Conservation (phyloP, 2,888 invertebrate genomes). For the Orthosia incerta region DNA sequence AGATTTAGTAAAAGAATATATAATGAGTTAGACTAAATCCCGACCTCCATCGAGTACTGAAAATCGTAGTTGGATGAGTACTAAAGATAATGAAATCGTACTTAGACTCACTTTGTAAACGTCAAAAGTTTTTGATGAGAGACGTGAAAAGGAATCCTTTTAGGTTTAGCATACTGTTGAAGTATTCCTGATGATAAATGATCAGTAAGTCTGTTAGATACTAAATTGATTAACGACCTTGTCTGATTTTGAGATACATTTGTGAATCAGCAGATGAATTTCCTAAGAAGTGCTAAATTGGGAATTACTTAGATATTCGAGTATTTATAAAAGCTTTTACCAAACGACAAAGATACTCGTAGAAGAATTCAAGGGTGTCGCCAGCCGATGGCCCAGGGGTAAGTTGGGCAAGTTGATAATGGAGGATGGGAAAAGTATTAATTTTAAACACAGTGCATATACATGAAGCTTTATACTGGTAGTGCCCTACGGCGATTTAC, state of each 20-base stretch:
- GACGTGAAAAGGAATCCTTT: slow-evolving; percentile 16
- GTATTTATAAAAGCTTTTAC: slow-evolving; percentile 5
- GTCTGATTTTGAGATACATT: not conserved
- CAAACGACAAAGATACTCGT: not conserved
- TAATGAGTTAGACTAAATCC: slow-evolving; percentile 7
- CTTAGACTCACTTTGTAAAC: slow-evolving; percentile 9
- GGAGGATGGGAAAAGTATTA: no score
- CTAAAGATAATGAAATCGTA: slow-evolving; percentile 11
- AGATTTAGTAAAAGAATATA: not conserved
- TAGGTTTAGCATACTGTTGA: slow-evolving; percentile 1
- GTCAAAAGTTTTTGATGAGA: slow-evolving; percentile 30
- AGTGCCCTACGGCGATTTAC: no score
- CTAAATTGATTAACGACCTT: slow-evolving; percentile 31
- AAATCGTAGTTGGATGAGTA: not conserved
- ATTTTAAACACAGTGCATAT: no score
- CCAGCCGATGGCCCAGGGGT: no score
- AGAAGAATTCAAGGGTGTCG: no score
- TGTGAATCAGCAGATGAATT: not conserved
- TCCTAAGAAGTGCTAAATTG: not conserved
- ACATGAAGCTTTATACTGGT: no score
- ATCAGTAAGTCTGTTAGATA: slow-evolving; percentile 4
- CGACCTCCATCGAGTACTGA: not conserved
- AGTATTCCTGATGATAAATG: slow-evolving; percentile 19
- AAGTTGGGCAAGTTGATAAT: no score
- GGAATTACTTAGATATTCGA: no score